Percentiles rank a stretch among this genome's conserved stretches.
Evolutionary conservation across 1,140 invertebrate species (phyloP).

Genomic region (Pogonomyrmex californicus): DNA sequence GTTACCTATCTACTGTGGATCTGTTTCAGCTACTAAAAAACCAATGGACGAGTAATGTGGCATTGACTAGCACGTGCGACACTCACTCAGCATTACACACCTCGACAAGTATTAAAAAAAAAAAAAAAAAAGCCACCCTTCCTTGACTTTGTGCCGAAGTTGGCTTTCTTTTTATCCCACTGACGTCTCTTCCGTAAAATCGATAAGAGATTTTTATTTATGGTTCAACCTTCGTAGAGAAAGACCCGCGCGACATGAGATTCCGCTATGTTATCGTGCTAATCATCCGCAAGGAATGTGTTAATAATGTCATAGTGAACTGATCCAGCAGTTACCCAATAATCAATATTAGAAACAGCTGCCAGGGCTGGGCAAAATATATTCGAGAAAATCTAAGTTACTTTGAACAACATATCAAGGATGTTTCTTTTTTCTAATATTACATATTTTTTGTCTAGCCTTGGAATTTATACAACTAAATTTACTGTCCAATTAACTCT

Average conservation of each 20-base stretch:
- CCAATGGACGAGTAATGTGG: constrained; percentile 43
- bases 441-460: constrained; percentile 4
- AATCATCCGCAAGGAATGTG: constrained; percentile 56
- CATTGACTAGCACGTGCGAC: constrained; percentile 60
- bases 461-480: constrained; percentile 24
- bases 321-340: constrained; percentile 39
- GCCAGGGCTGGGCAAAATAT: constrained; percentile 10
- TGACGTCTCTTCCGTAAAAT: constrained; percentile 28
- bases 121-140: constrained; percentile 20
- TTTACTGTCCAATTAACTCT: constrained; percentile 55
- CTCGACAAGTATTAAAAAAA: constrained; percentile 63
- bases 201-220: constrained; percentile 55
- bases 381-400: constrained; percentile 11
- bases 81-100: constrained; percentile 56
- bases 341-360: constrained; percentile 47
- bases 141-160: constrained; percentile 32
- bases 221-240: constrained; percentile 53
- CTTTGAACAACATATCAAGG: constrained; percentile 16
- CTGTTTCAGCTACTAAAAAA: constrained; percentile 75
- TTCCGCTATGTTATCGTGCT: constrained; percentile 48
- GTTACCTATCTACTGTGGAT: constrained; percentile 42
- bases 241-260: constrained; percentile 16
- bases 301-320: constrained; percentile 58
- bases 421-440: constrained; percentile 19
- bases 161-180: constrained; percentile 42